Evolutionary conservation across 2,113 vertebrate genomes (phyloP), one percentile per base, ranked within the genome.

Genomic region (Sterrhoptilus dennistouni): DNA sequence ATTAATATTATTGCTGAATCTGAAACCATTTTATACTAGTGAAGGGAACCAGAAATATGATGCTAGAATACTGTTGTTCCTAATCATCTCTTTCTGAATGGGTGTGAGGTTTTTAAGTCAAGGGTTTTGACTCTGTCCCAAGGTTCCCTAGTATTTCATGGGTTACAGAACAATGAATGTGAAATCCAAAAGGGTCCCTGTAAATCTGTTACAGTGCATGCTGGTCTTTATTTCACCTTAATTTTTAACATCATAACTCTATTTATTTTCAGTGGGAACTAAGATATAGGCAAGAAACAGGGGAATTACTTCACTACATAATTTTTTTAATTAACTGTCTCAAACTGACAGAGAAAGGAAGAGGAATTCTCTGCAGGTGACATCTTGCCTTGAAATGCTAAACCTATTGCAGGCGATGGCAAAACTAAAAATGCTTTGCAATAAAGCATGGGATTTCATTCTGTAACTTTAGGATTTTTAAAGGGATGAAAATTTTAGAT

Each of bases 31-130:
- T 87, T 86, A 83, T 80, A 16, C 21, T 64, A 35, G 84, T 59
- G 50, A 83, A 90, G 84, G 66, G 60, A 95, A 93, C 29, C 54
- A 94, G 90, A 95, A 96, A 96, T 90, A 74, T 1, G 29, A 38
- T 83, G 66, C 61, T 91, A 54, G 66, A 77, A 83, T 69, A 21
- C 38, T 66, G 47, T 83, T 86, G 38, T 80, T 97, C 50, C 76
- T 80, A 88, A 88, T 83, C n/a, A 86, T 54, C 50, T 77, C 50
- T 54, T 94, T 88, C 59, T 94, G 76, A 88, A 83, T 80, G 85
- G 14, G 12, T 83, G 68, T 88, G 63, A 77, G 22, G 42, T 88
- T 94, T 94, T 74, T 28, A 83, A 94, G 38, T 77, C 45, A 78
- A 81, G 56, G 35, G 33, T 38, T 90, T 93, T 80, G 71, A 83